A percentile compares a stretch with the other conserved stretches of the same genome.
phyloP scores from a whole-genome alignment of 2,888 invertebrate genomes.

The Oxytorus armatus region DNA sequence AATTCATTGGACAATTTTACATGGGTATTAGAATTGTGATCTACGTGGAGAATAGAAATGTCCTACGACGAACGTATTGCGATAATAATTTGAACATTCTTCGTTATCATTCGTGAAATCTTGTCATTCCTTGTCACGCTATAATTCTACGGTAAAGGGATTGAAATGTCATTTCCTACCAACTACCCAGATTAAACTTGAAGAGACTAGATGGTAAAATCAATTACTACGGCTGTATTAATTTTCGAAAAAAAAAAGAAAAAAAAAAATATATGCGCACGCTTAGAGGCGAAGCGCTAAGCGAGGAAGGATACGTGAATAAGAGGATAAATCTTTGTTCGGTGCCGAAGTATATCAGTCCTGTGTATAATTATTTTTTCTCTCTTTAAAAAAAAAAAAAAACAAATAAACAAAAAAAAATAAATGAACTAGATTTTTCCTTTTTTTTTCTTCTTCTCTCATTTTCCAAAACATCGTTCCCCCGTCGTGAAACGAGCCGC shows the following conservation, averaged over 20 bases:
- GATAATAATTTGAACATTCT: too few relatives aligned
- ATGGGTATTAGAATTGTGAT: too few relatives aligned
- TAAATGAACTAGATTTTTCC: too few relatives aligned
- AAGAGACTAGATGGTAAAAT: slow-evolving; percentile 16
- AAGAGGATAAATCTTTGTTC: slow-evolving; percentile 50
- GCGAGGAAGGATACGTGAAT: slow-evolving; percentile 56
- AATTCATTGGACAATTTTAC: too few relatives aligned
- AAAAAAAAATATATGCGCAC: slow-evolving; percentile 24
- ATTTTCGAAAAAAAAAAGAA: not conserved
- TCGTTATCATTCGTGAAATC: not conserved
- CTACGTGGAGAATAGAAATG: too few relatives aligned
- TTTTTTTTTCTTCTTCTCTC: slow-evolving; percentile 27
- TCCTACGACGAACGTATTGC: too few relatives aligned
- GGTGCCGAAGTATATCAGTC: slow-evolving; percentile 58
- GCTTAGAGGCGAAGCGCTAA: slow-evolving; percentile 44
- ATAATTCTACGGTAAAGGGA: too few relatives aligned
- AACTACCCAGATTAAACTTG: slow-evolving; percentile 4
- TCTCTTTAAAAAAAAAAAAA: slow-evolving; percentile 13
- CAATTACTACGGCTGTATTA: slow-evolving; percentile 10
- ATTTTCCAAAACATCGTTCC: slow-evolving; percentile 19
- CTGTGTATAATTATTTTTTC: slow-evolving; percentile 16
- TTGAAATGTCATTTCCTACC: not conserved
- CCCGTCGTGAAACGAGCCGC: slow-evolving; percentile 43
- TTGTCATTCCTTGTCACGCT: too few relatives aligned
- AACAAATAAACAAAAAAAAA: too few relatives aligned